Percentiles rank a stretch among this genome's conserved stretches.
Evolutionary conservation across 2,888 invertebrate genomes (phyloP).

Genomic region (Limnephilus auricula): DNA sequence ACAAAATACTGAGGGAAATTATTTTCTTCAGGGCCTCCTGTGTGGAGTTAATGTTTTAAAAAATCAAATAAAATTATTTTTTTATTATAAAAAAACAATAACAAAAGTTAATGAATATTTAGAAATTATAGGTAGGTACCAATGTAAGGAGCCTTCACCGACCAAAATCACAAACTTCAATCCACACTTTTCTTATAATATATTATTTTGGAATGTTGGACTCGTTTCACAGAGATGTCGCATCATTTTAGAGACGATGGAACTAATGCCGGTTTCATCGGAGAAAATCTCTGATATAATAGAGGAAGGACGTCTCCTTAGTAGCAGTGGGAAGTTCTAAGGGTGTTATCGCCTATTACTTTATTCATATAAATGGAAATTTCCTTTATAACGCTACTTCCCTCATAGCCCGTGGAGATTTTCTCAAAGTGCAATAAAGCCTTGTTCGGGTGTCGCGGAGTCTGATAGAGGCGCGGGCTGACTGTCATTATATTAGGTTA

Average conservation of each 20-base stretch:
- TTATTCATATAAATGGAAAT: constrained; percentile 50
- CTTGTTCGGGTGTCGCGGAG: neutral
- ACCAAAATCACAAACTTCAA: neutral
- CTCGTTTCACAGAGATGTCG: neutral
- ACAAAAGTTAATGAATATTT: neutral
- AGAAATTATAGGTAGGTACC: too few relatives aligned
- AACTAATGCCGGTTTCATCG: neutral
- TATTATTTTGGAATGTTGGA: neutral
- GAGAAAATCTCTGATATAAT: constrained; percentile 2
- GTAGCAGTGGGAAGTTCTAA: neutral
- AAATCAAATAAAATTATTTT: neutral
- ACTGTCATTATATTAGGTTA: neutral
- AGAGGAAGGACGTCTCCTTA: neutral
- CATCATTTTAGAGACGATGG: neutral
- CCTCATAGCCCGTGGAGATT: constrained; percentile 16
- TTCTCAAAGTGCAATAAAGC: constrained; percentile 43
- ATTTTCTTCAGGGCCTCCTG: too few relatives aligned
- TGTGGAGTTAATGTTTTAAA: too few relatives aligned
- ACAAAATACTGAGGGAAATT: too few relatives aligned
- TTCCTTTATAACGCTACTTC: constrained; percentile 38
- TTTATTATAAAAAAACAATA: neutral
- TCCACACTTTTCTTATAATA: neutral
- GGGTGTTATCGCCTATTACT: constrained; percentile 43
- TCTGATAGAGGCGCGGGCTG: neutral
- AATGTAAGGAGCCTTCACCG: too few relatives aligned